Conservation (phyloP, 2,113 vertebrate genomes). For the Muntiacus muntjak region DNA sequence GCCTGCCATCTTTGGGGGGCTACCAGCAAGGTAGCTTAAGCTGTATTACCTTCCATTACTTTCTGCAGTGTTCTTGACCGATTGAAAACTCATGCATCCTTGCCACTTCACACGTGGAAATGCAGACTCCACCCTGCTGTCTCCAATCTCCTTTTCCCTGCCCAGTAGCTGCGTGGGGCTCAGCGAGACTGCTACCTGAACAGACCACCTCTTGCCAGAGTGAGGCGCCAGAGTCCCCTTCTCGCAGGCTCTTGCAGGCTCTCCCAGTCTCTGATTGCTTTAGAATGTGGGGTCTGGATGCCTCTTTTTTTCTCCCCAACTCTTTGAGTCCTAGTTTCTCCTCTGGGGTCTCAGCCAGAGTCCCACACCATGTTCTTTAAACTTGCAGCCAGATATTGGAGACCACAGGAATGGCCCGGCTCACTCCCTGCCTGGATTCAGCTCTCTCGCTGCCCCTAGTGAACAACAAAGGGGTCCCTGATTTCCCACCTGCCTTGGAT, state of each 20-base stretch:
- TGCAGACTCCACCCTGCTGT: neutral
- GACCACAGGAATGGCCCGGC: neutral
- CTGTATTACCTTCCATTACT: neutral
- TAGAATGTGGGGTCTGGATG: neutral
- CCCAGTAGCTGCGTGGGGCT: neutral
- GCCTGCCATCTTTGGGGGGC: neutral
- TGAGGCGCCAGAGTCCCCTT: neutral
- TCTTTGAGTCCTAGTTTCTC: neutral
- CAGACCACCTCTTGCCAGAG: too few species aligned
- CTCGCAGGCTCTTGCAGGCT: neutral
- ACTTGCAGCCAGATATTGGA: neutral
- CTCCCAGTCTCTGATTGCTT: neutral
- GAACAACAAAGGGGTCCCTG: neutral
- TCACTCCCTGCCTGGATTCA: neutral
- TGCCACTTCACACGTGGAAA: neutral
- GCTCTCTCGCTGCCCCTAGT: neutral
- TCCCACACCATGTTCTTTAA: neutral
- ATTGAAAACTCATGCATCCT: neutral
- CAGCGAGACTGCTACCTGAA: neutral
- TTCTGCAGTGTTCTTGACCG: neutral
- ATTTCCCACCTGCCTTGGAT: rapidly evolving
- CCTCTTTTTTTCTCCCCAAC: neutral
- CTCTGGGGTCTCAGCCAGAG: neutral
- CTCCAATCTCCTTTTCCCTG: neutral
- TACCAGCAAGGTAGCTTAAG: neutral